Base-by-base conservation (phyloP, 2,797 vertebrate species). In the Orestias chungarensis region DNA sequence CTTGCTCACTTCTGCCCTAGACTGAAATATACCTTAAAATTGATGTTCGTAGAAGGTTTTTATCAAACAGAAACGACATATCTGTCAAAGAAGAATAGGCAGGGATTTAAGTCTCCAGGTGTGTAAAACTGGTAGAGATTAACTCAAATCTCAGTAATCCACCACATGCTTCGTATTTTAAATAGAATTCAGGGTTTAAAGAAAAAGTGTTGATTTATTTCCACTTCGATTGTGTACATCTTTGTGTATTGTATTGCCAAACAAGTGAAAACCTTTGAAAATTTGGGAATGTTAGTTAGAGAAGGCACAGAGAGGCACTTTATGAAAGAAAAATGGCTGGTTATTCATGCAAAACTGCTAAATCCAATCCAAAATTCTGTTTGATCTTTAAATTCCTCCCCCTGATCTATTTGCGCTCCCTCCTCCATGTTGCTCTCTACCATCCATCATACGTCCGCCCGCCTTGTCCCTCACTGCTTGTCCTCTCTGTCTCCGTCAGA, bases 311-410 rank as follows among this genome's bases (percentile, higher is more conserved):
- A 9, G 25, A 54, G 25, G 50, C 5, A 0, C 50, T 29, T 54
- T 27, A 29, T 25, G 4, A 27, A n/a, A n/a, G 14, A 52, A 23
- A 20, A 50, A 25, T 11, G 49, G 23, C 27, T 17, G 52, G 29
- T 4, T 4, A 27, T 5, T 27, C 74, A 25, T 25, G 42, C n/a
- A 68, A n/a, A 27, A 27, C 38, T 27, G 18, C 49, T 43, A 50
- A 47, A 15, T 10, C 67, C 68, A 42, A 71, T 12, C 74, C 64
- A 40, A 50, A 44, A 73, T 83, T 76, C 70, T 75, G 42, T 82
- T 81, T 71, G n/a, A 86, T 90, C 82, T 86, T 85, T 84, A 85
- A 78, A 82, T 85, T 83, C 82, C 82, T 86, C 79, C 75, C 76
- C 71, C 83, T 77, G 79, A 86, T 75, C 71, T 50, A 59, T 69